These are phyloP conservation scores for Cryptus armator DNA, from an alignment of 2,888 invertebrate genomes.

Conservation along the genomic window DNA sequence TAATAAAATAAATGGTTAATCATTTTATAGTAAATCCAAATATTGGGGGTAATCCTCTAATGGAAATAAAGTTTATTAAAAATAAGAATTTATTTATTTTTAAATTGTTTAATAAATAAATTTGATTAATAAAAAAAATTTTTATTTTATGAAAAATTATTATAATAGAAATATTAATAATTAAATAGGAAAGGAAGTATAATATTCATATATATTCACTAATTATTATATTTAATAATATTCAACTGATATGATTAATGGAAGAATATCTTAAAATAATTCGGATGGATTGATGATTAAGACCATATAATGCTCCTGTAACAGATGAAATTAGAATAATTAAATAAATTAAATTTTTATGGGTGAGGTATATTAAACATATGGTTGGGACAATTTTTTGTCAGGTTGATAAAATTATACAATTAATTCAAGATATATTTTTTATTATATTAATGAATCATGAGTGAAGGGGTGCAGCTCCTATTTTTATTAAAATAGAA, in stretches of 20 bases:
- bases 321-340: slow-evolving; percentile 85
- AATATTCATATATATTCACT: slow-evolving; percentile 84
- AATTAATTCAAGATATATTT: slow-evolving; percentile 87
- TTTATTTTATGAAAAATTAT: slow-evolving; percentile 86
- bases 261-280: slow-evolving; percentile 88
- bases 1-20: slow-evolving; percentile 82
- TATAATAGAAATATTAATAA: slow-evolving; percentile 85
- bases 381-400: slow-evolving; percentile 89
- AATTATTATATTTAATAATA: slow-evolving; percentile 85
- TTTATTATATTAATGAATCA: slow-evolving; percentile 88
- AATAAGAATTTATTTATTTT: slow-evolving; percentile 85
- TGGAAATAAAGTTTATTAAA: slow-evolving; percentile 67
- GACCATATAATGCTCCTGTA: slow-evolving; percentile 86
- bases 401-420: slow-evolving; percentile 87
- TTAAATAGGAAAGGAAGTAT: slow-evolving; percentile 85
- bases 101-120: slow-evolving; percentile 85
- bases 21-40: slow-evolving; percentile 82
- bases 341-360: slow-evolving; percentile 84
- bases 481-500: slow-evolving; percentile 86
- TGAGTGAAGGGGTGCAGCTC: slow-evolving; percentile 87
- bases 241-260: slow-evolving; percentile 89
- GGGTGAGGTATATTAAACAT: slow-evolving; percentile 86
- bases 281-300: slow-evolving; percentile 87
- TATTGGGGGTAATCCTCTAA: slow-evolving; percentile 65
- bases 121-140: slow-evolving; percentile 86